These are phyloP conservation scores for Neogale vison DNA, from an alignment of 2,113 vertebrate species.

Conservation along the genomic window DNA sequence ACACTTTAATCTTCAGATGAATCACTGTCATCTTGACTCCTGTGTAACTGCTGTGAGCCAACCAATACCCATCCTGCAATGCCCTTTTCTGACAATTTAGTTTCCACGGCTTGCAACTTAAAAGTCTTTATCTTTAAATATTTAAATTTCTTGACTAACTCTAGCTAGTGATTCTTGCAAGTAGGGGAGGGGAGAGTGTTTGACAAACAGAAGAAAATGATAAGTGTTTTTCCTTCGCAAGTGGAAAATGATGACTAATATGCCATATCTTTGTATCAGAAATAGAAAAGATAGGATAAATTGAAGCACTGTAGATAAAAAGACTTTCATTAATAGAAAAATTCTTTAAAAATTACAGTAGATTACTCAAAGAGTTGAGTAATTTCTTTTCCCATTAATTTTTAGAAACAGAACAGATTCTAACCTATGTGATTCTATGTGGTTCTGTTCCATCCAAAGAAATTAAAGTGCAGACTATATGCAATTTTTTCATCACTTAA, in stretches of 20 bases:
- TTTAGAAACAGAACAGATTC: neutral
- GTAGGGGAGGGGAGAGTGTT: neutral
- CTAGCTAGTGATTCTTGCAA: neutral
- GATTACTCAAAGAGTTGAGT: neutral
- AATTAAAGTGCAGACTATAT: neutral
- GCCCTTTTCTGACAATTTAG: neutral
- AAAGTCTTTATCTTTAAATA: neutral
- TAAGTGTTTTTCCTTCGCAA: neutral
- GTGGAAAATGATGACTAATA: neutral
- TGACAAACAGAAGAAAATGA: neutral
- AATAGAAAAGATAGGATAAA: neutral
- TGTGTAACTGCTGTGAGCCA: constrained; percentile 79
- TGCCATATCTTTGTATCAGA: neutral
- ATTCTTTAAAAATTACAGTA: neutral
- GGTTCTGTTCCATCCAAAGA: neutral
- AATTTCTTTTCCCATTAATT: constrained; percentile 15
- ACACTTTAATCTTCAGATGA: constrained; percentile 75
- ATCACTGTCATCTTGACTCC: constrained; percentile 77
- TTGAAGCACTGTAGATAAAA: neutral
- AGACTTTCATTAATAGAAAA: neutral
- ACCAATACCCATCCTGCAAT: neutral
- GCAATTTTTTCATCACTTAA: neutral
- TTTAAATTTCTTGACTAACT: neutral
- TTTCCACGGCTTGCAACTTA: neutral
- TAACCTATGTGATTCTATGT: neutral